Base-by-base conservation (phyloP, 1,140 invertebrate species). In the Drosophila willistoni region DNA sequence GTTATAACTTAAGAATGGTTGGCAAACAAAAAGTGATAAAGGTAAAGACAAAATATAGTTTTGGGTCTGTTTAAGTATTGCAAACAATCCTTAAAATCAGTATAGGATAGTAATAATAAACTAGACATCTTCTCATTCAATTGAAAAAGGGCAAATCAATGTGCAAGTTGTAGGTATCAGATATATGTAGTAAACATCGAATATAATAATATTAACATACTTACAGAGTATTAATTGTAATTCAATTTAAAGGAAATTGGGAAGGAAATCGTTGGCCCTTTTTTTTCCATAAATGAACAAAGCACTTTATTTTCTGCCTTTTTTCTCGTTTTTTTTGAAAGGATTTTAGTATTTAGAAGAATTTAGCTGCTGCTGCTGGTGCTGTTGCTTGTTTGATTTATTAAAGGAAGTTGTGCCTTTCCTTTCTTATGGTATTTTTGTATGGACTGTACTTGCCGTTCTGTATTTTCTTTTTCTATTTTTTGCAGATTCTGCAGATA, bases 321-420 rank as follows among this genome's bases (percentile, higher is more conserved):
- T 51, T 12, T 51, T 51, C 10, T 29, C 29, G 0, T 29, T 0
- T 29, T 29, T 29, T 29, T 29, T 3, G 5, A 29, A 29, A 29
- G 17, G 17, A 22, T 51, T 51, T 19, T 51, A 51, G 44, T 19
- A 51, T 51, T 51, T 51, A 51, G 44, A 51, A 51, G 7, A 51
- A 51, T 51, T 51, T 51, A 22, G 44, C 17, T 22, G 44, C 44
- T 51, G 44, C 17, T 22, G 44, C 17, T 22, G 44, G 17, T 51
- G 44, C 17, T 22, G 44, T 10, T 51, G 44, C 44, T 51, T 51
- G 44, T 51, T 51, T 51, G 44, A 51, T 51, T 51, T 51, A 51
- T 51, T 51, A 51, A 51, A 22, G 44, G 44, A 51, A 51, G 17
- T 51, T 51, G 44, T 19, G 44, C 19, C 44, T 22, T 47, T 47